phyloP scores from a whole-genome alignment of 2,888 invertebrate species.

The Branchellion lobata region DNA sequence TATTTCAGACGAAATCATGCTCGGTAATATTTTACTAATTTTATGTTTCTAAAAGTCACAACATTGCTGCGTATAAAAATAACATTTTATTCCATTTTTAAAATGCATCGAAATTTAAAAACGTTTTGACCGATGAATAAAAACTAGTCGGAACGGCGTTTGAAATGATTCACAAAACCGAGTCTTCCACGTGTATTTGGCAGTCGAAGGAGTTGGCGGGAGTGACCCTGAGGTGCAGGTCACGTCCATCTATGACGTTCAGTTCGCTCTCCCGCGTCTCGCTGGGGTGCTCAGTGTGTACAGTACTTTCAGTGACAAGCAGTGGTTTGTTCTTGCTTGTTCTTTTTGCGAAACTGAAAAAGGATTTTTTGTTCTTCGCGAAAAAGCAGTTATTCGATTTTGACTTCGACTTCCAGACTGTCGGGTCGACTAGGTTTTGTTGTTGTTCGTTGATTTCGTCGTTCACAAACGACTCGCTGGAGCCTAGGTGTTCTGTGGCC shows the following conservation, averaged over 20 bases:
- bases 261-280: conserved; percentile 2
- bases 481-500: not conserved
- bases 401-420: not conserved
- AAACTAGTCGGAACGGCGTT: too few relatives aligned
- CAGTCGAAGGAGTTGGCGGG: conserved; percentile 14
- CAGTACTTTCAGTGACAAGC: too few relatives aligned
- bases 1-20: too few relatives aligned
- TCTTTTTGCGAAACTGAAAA: not conserved
- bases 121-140: too few relatives aligned
- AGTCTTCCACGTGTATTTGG: conserved; percentile 33
- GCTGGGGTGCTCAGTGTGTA: not conserved
- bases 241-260: conserved; percentile 27
- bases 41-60: too few relatives aligned
- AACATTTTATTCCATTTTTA: too few relatives aligned
- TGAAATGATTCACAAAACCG: conserved; percentile 20
- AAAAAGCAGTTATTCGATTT: conserved; percentile 4
- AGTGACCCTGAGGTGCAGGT: not conserved
- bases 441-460: conserved; percentile 15
- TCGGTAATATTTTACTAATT: too few relatives aligned
- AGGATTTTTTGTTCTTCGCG: conserved; percentile 9
- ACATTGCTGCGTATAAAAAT: too few relatives aligned
- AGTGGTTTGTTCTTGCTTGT: not conserved
- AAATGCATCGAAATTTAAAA: too few relatives aligned
- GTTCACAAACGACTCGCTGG: conserved; percentile 9
- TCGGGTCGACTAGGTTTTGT: conserved; percentile 20